Evolutionary conservation across 1,140 invertebrate genomes (phyloP), one percentile per base, ranked within the genome.

Genomic region (Agrypnia vestita): DNA sequence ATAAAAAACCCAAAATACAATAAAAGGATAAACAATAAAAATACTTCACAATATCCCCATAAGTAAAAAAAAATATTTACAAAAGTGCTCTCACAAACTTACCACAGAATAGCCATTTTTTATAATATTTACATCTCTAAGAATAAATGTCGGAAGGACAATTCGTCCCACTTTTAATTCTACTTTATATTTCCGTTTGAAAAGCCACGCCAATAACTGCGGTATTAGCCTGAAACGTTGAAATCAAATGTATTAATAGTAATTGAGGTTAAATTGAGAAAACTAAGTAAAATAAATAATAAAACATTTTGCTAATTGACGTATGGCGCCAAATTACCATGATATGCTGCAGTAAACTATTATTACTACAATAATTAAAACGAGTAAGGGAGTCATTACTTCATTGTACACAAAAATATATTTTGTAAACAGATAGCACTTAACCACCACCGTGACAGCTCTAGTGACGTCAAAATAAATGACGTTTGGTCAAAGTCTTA

Each of bases 41-140:
- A 35, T 35, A 35, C 6, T 35, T 35, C 25, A n/a, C n/a, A n/a
- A n/a, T n/a, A n/a, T n/a, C n/a, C n/a, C n/a, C n/a, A 35, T 35
- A 35, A 35, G 6, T 6, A 35, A 3, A 3, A 35, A 35, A 35
- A 35, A 35, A 35, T 35, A 35, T 35, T 35, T 35, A 3, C 25
- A 35, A 35, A 35, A 35, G 25, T 51, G 49, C 1, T 51, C 11
- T 51, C 49, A 51, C 43, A 74, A 25, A 71, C 92, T 92, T 90
- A 94, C 94, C 81, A 95, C 88, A 55, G 90, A 91, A 76, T 93
- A 92, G 11, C 93, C 93, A 90, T 92, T 92, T 86, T 92, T 93
- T 0, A 91, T 89, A 67, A 94, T 87, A 79, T 91, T 91, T 3
- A 94, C 91, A 87, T 94, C 92, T 83, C 92, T 90, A 3, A 94